phyloP scores from a whole-genome alignment of 2,888 invertebrate species.

The Capitulum mitella region DNA sequence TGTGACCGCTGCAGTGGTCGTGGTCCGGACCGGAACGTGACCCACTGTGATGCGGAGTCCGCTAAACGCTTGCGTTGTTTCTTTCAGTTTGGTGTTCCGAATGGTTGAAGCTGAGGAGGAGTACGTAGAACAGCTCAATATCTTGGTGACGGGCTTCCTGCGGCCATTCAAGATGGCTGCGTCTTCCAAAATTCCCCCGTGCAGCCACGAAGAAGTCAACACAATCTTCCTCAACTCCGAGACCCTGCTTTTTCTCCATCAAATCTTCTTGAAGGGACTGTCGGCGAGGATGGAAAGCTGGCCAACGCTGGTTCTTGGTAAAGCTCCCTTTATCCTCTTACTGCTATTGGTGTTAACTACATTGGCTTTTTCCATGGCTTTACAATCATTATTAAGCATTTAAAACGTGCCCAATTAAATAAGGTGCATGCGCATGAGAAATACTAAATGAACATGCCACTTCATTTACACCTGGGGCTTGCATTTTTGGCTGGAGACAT shows the following conservation, averaged over 20 bases:
- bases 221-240: constrained; percentile 89
- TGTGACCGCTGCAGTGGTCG: too few relatives aligned
- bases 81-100: constrained; percentile 66
- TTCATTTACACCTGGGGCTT: too few relatives aligned
- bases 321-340: too few relatives aligned
- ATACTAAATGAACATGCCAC: too few relatives aligned
- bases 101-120: constrained; percentile 90
- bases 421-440: too few relatives aligned
- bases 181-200: constrained; percentile 80
- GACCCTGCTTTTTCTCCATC: constrained; percentile 83
- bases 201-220: constrained; percentile 87
- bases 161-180: constrained; percentile 90
- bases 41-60: too few relatives aligned
- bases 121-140: constrained; percentile 82
- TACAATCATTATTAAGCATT: too few relatives aligned
- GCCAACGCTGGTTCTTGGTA: constrained; percentile 87
- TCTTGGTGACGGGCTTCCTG: constrained; percentile 74
- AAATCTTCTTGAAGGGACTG: constrained; percentile 86
- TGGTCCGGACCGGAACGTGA: too few relatives aligned
- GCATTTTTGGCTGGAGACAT: too few relatives aligned
- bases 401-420: too few relatives aligned
- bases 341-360: too few relatives aligned
- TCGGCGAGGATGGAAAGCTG: constrained; percentile 86
- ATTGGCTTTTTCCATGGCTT: too few relatives aligned
- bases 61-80: not conserved